Evolutionary conservation across 2,113 vertebrate genomes (phyloP).

Genomic region (Amblyornis subalaris): DNA sequence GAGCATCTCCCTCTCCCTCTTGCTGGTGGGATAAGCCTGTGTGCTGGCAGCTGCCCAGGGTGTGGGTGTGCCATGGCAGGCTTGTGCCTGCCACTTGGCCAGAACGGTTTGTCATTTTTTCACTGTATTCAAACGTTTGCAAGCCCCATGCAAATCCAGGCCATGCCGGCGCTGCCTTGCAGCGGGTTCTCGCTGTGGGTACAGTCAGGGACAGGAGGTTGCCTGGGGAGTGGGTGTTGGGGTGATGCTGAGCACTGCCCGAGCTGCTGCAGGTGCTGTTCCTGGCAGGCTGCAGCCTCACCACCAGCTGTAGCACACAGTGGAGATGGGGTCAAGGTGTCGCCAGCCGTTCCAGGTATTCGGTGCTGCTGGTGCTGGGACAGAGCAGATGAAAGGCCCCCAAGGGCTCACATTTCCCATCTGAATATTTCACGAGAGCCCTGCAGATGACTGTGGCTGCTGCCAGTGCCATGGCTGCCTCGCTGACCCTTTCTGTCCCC

Average conservation of each 20-base stretch:
- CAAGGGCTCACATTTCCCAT: not conserved
- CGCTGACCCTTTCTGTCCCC: not conserved
- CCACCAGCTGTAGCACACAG: accelerated
- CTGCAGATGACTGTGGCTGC: accelerated
- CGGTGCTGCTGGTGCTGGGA: not conserved
- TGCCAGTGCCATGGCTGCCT: not conserved
- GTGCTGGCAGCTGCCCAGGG: not conserved
- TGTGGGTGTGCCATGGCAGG: not conserved
- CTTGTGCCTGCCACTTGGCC: not conserved
- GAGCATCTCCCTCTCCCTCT: not conserved
- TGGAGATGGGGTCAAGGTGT: not conserved
- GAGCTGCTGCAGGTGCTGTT: accelerated
- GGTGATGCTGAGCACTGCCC: not conserved
- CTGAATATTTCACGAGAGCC: not conserved
- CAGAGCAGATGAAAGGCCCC: not conserved
- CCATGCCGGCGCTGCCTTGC: not conserved
- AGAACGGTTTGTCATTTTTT: not conserved
- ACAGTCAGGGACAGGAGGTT: accelerated
- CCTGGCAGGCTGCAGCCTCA: not conserved
- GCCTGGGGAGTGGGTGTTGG: too few species aligned
- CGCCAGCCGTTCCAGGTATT: not conserved
- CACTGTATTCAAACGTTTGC: not conserved
- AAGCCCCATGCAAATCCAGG: not conserved
- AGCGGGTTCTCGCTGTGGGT: not conserved
- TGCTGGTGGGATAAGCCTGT: not conserved